Evolutionary conservation across 2,113 vertebrate species (phyloP), one percentile per base, ranked within the genome.

Genomic region (Melanerpes aurifrons): DNA sequence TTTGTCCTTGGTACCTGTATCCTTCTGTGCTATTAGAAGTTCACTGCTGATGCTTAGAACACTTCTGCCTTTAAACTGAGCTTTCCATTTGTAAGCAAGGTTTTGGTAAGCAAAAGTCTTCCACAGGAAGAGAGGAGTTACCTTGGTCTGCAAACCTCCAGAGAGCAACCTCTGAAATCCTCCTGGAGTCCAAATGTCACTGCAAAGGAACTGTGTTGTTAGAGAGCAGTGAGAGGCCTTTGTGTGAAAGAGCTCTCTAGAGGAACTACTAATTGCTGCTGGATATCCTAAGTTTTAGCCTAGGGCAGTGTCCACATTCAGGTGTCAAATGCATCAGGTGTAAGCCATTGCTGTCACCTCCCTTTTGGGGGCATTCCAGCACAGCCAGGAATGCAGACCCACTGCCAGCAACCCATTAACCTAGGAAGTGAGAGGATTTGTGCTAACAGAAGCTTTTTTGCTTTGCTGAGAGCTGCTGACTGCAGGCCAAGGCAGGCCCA

Each of bases 281-380:
- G 50, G 43, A 2, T 59, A 35, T 35, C 73, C 78, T 22, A 32
- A 50, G 21, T 37, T 75, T 40, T 75, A 58, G 31, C 47, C 48
- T 25, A 25, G 54, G 53, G 32, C 1, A 4, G 14, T 14, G 12
- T 25, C 66, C 0, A 0, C 56, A 13, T 69, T 84, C 37, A 57
- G 31, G 8, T 53, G 40, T 69, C 58, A 40, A 40, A 83, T 70
- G 10, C 7, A 29, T 1, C 57, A 58, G 69, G 31, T 61, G 86
- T 72, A 18, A 56, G 68, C 43, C 82, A 0, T 13, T 68, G 43
- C 50, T 81, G 37, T 37, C 59, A 7, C 68, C 70, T 70, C 15
- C 21, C 62, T 45, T 84, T 43, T 50, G 57, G 68, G 74, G 64
- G 12, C 31, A 59, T 71, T 48, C 57, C 32, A 53, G 89, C 71